Percentiles rank a stretch among this genome's conserved stretches.
These are phyloP conservation scores for Chesias legatella DNA, from an alignment of 2,888 invertebrate genomes.

Conservation along the genomic window DNA sequence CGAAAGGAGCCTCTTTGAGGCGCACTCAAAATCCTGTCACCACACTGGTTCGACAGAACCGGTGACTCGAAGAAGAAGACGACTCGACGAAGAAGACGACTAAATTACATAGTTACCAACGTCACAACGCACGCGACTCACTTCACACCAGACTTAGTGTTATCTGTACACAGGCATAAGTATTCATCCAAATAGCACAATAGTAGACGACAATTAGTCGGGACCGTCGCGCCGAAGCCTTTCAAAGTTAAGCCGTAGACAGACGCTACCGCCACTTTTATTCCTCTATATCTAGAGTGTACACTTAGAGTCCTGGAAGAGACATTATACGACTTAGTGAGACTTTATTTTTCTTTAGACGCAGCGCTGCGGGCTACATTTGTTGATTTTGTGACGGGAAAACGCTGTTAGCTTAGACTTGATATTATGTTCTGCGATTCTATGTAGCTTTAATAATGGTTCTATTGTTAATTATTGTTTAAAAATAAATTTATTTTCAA, in stretches of 20 bases:
- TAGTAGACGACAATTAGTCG: conserved; percentile 64
- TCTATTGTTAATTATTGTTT: too few relatives aligned
- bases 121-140: conserved; percentile 2
- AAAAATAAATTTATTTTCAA: too few relatives aligned
- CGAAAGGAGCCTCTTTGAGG: too few relatives aligned
- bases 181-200: conserved; percentile 47
- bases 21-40: too few relatives aligned
- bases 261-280: conserved; percentile 68
- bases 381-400: too few relatives aligned
- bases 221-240: conserved; percentile 70
- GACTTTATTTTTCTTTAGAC: conserved; percentile 16
- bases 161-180: conserved; percentile 25
- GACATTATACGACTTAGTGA: conserved; percentile 18
- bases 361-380: neutral
- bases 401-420: too few relatives aligned
- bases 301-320: conserved; percentile 20
- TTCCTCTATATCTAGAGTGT: conserved; percentile 49
- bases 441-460: too few relatives aligned
- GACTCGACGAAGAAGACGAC: too few relatives aligned
- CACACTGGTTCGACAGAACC: too few relatives aligned
- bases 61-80: too few relatives aligned
- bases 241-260: conserved; percentile 65
- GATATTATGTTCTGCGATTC: too few relatives aligned
- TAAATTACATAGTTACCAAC: too few relatives aligned
- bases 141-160: conserved; percentile 9